These are phyloP conservation scores for Xenopus tropicalis DNA, from an alignment of 2,113 vertebrate species.

Conservation along the genomic window DNA sequence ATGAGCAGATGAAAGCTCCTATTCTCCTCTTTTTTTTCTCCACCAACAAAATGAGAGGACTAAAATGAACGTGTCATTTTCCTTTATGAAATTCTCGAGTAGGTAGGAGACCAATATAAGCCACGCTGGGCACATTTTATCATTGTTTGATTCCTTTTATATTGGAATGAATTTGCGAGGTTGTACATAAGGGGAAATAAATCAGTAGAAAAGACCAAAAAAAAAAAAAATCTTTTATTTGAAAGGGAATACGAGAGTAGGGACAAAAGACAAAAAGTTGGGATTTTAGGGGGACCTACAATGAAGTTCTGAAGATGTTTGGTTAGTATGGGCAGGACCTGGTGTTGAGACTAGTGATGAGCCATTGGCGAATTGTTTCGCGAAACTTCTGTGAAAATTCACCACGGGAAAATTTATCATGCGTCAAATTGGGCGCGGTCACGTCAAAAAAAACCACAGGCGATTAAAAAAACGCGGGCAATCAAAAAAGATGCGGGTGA, in stretches of 20 bases:
- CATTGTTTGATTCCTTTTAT: constrained; percentile 10
- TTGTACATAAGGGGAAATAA: background rate
- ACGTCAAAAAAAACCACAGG: no score
- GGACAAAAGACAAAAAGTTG: background rate
- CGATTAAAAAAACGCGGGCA: no score
- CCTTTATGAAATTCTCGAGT: constrained; percentile 11
- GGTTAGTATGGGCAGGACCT: no score
- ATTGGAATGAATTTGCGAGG: constrained; percentile 5
- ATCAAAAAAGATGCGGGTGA: no score
- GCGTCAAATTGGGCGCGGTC: no score
- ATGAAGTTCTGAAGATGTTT: no score
- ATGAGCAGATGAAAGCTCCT: constrained; percentile 36
- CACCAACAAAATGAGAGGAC: constrained; percentile 11
- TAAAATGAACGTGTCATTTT: constrained; percentile 19
- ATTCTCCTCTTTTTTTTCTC: constrained; percentile 23
- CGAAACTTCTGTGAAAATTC: no score
- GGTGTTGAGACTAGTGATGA: no score
- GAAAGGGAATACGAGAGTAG: background rate
- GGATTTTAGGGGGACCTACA: background rate
- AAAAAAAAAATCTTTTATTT: background rate
- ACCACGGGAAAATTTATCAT: no score
- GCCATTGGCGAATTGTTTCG: no score
- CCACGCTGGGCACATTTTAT: constrained; percentile 23
- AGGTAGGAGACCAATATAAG: constrained; percentile 10
- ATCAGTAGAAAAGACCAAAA: no score